These are phyloP conservation scores for Monomorium pharaonis DNA, from an alignment of 1,140 invertebrate genomes.

Conservation along the genomic window DNA sequence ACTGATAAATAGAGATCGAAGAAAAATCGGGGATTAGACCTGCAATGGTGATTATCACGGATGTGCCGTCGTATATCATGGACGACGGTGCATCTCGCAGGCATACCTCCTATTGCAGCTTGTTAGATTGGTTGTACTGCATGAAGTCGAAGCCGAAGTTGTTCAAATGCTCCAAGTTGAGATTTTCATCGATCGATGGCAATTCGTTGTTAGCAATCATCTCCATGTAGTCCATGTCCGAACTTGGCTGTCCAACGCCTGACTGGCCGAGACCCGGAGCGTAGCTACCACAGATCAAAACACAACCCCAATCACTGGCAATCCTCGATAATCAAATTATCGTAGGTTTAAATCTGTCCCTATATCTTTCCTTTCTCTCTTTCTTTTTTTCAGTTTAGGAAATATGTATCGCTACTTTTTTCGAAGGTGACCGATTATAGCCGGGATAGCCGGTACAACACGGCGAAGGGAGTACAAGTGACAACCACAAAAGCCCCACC, in stretches of 20 bases:
- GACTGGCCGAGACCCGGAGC: constrained; percentile 84
- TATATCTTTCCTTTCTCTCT: constrained; percentile 24
- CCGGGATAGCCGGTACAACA: constrained; percentile 84
- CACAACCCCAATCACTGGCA: constrained; percentile 86
- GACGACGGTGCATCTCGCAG: background rate
- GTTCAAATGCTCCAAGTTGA: constrained; percentile 82
- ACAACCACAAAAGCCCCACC: constrained; percentile 69
- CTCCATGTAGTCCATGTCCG: constrained; percentile 83
- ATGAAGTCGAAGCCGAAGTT: constrained; percentile 82
- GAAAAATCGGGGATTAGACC: constrained; percentile 9
- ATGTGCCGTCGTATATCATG: background rate
- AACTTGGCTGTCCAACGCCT: constrained; percentile 77
- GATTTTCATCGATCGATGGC: constrained; percentile 82
- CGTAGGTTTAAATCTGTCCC: constrained; percentile 41
- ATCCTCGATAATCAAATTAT: constrained; percentile 69
- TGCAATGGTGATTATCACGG: background rate
- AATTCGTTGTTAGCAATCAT: constrained; percentile 80
- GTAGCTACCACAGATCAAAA: constrained; percentile 84
- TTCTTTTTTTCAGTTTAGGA: background rate
- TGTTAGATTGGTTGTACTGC: constrained; percentile 78
- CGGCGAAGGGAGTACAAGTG: constrained; percentile 63
- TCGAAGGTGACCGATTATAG: constrained; percentile 78
- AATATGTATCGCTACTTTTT: constrained; percentile 25
- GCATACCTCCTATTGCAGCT: constrained; percentile 34
- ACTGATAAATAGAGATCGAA: constrained; percentile 34